Conservation (phyloP, 2,888 invertebrate species). For the Glaucopsyche alexis region DNA sequence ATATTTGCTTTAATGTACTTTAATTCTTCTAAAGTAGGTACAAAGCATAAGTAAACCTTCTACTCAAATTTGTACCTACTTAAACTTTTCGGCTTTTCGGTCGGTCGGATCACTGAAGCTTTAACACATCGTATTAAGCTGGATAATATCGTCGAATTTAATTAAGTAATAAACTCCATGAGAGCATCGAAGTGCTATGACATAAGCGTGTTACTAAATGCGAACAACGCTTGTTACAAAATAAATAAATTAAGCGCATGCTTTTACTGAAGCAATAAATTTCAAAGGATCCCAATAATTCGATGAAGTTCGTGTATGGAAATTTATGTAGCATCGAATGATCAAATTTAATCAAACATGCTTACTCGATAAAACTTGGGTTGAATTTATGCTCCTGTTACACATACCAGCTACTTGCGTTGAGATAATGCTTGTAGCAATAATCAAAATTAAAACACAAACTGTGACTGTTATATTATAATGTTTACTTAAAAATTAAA, state of each 20-base stretch:
- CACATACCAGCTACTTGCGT: not conserved
- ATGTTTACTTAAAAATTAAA: too few relatives aligned
- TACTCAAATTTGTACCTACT: too few relatives aligned
- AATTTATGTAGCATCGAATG: constrained; percentile 37
- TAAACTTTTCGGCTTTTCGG: too few relatives aligned
- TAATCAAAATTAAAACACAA: too few relatives aligned
- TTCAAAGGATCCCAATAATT: constrained; percentile 32
- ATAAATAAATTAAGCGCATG: constrained; percentile 31
- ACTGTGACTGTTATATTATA: too few relatives aligned
- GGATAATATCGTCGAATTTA: not conserved
- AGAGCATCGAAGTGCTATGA: constrained; percentile 13
- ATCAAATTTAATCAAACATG: constrained; percentile 41
- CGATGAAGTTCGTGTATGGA: constrained; percentile 35
- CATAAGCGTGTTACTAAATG: constrained; percentile 15
- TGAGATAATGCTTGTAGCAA: not conserved
- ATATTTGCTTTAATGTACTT: too few relatives aligned
- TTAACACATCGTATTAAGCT: not conserved
- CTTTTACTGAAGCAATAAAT: constrained; percentile 30
- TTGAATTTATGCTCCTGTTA: constrained; percentile 33
- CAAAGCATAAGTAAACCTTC: too few relatives aligned
- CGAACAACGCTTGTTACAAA: constrained; percentile 15
- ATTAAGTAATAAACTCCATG: constrained; percentile 12
- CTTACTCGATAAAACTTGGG: constrained; percentile 39
- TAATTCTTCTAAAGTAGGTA: too few relatives aligned
- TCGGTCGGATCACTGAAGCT: not conserved